Evolutionary conservation across 2,797 vertebrate species (phyloP).

Genomic region (Peromyscus melanophrys): DNA sequence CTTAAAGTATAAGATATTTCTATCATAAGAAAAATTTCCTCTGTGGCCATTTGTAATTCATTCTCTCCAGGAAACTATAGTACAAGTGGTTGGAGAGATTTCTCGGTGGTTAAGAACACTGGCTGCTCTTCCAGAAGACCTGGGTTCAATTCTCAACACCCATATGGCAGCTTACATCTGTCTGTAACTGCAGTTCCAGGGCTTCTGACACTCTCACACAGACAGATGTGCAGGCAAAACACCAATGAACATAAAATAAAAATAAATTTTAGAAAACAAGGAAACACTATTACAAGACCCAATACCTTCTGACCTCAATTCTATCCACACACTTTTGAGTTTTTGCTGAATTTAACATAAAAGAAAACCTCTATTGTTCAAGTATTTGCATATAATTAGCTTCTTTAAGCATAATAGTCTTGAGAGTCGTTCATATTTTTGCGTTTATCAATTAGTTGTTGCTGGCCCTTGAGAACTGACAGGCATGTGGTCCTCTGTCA

Average conservation of each 20-base stretch:
- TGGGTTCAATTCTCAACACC: neutral
- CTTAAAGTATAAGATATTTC: neutral
- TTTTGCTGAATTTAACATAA: conserved; percentile 15
- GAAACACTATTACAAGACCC: neutral
- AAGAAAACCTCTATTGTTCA: neutral
- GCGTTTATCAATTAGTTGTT: neutral
- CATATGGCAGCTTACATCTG: neutral
- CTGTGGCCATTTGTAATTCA: neutral
- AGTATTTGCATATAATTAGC: neutral
- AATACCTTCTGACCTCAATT: neutral
- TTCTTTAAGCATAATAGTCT: neutral
- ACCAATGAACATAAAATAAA: neutral
- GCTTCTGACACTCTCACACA: neutral
- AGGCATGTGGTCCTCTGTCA: neutral
- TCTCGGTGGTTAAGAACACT: no score
- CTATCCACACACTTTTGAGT: neutral
- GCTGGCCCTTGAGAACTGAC: neutral
- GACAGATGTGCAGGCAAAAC: neutral
- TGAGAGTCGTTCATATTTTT: neutral
- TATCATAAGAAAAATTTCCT: neutral
- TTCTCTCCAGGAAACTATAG: neutral
- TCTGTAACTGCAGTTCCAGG: neutral
- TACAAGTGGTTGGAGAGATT: neutral
- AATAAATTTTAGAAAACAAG: neutral
- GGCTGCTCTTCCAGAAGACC: neutral